Evolutionary conservation across 2,113 vertebrate species (phyloP).

Genomic region (Oenanthe oenanthe): DNA sequence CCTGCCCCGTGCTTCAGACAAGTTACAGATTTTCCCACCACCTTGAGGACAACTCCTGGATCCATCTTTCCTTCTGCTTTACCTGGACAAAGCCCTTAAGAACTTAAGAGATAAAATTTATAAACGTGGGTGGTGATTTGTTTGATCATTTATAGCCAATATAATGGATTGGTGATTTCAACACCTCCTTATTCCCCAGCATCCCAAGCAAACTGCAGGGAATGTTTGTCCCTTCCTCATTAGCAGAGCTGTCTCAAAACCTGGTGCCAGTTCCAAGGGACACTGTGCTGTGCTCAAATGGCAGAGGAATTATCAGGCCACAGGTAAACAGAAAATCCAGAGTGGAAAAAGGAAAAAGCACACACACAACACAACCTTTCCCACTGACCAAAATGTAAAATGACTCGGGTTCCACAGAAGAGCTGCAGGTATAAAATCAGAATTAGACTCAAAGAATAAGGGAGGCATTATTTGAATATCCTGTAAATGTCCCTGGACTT

Average conservation of each 20-base stretch:
- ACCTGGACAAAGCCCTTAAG: background rate
- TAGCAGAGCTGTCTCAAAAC: background rate
- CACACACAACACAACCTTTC: rapidly evolving
- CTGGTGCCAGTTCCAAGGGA: background rate
- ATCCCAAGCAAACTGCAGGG: background rate
- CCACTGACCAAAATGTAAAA: background rate
- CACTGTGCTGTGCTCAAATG: background rate
- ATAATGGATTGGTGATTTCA: background rate
- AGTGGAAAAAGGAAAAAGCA: background rate
- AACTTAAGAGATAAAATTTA: background rate
- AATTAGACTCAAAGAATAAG: background rate
- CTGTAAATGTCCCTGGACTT: background rate
- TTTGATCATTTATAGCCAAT: background rate
- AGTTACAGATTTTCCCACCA: background rate
- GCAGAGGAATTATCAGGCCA: background rate
- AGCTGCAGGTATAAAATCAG: background rate
- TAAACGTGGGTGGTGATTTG: background rate
- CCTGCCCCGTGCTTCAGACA: background rate
- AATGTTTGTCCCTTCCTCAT: background rate
- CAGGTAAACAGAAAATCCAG: background rate
- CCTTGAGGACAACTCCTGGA: background rate
- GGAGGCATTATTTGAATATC: background rate
- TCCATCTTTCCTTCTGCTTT: background rate
- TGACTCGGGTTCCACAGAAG: background rate
- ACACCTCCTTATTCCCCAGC: background rate